These are phyloP conservation scores for Drosophila azteca DNA, from an alignment of 1,140 invertebrate genomes.

Conservation along the genomic window DNA sequence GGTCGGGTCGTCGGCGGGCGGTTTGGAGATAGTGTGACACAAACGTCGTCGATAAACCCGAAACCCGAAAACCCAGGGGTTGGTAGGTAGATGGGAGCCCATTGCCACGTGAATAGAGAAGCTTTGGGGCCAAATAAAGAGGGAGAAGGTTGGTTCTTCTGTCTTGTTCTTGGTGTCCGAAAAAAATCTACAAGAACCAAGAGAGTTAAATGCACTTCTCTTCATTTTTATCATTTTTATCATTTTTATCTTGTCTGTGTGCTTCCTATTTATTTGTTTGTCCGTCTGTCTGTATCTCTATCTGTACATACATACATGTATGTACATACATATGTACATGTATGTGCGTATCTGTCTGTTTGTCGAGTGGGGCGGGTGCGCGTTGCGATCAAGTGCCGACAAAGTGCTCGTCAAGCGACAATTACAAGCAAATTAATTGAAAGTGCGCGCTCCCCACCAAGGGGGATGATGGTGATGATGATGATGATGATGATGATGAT, in stretches of 20 bases:
- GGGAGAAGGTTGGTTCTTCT: neutral
- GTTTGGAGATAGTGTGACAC: neutral
- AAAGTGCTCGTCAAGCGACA: constrained; percentile 77
- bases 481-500: too few species aligned
- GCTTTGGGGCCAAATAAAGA: neutral
- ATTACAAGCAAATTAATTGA: constrained; percentile 80
- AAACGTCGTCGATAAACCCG: constrained; percentile 10
- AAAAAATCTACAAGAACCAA: constrained; percentile 18
- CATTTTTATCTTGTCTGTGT: too few species aligned
- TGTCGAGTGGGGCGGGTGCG: constrained; percentile 34
- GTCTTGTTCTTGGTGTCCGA: constrained; percentile 1
- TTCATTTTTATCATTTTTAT: too few species aligned
- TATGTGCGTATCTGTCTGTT: constrained; percentile 22
- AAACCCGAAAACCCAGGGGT: neutral
- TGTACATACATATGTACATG: constrained; percentile 8
- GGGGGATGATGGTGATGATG: neutral
- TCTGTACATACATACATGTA: neutral
- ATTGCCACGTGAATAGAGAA: too few species aligned
- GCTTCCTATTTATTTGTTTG: constrained; percentile 11
- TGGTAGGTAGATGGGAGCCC: neutral
- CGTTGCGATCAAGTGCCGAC: constrained; percentile 64
- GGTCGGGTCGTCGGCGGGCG: neutral
- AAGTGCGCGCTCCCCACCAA: constrained; percentile 38
- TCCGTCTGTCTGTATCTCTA: neutral
- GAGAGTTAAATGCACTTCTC: constrained; percentile 11